phyloP scores from a whole-genome alignment of 2,113 vertebrate species.

The human (Homo sapiens) region DNA sequence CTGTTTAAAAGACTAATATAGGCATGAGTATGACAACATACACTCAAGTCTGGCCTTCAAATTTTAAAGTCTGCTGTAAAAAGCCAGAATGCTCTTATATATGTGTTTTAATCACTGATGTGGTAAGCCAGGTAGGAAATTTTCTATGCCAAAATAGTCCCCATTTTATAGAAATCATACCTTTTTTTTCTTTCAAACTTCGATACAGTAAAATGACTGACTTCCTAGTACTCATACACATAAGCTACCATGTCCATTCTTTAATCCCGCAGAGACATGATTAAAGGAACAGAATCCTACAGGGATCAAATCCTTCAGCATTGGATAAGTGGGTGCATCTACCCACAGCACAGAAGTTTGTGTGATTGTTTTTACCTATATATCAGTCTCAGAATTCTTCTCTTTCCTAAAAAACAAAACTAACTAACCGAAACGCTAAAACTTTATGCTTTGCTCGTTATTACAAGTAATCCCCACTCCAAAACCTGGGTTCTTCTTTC shows the following conservation, averaged over 20 bases:
- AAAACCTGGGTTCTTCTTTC: slow-evolving; percentile 73
- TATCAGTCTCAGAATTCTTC: slow-evolving; percentile 60
- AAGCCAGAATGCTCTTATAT: neutral
- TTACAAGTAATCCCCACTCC: slow-evolving; percentile 68
- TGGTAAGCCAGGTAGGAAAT: slow-evolving; percentile 68
- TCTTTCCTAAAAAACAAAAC: slow-evolving; percentile 49
- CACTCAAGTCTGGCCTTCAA: slow-evolving; percentile 42
- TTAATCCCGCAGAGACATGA: slow-evolving; percentile 82
- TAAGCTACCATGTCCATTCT: slow-evolving; percentile 81
- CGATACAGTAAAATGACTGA: slow-evolving; percentile 66
- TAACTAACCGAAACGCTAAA: slow-evolving; percentile 69
- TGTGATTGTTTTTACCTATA: slow-evolving; percentile 26
- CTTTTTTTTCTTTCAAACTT: slow-evolving; percentile 67
- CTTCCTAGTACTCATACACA: slow-evolving; percentile 74
- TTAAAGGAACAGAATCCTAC: slow-evolving; percentile 81
- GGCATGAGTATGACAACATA: slow-evolving; percentile 42
- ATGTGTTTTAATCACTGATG: slow-evolving; percentile 26
- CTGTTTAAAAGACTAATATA: slow-evolving; percentile 66
- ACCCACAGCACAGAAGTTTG: neutral
- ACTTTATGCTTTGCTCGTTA: slow-evolving; percentile 76
- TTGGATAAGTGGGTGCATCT: slow-evolving; percentile 66
- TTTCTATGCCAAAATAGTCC: slow-evolving; percentile 50
- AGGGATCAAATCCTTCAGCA: slow-evolving; percentile 76
- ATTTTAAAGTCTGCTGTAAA: neutral
- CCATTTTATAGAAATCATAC: slow-evolving; percentile 66